phyloP scores from a whole-genome alignment of 2,888 invertebrate species.

The Drosophila helvetica region DNA sequence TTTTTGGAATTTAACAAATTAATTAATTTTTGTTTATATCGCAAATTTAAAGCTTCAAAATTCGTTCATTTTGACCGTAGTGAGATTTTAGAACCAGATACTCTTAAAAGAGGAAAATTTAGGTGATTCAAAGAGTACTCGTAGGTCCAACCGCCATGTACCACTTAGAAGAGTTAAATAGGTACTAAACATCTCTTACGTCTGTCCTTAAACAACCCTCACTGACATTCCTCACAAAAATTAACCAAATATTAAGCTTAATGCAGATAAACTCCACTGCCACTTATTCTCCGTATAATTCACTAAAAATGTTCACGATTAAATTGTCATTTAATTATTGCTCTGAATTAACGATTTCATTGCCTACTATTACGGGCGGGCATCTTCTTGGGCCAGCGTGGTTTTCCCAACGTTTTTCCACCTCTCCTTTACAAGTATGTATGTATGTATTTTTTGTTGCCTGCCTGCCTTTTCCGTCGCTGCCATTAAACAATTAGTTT shows the following conservation, averaged over 20 bases:
- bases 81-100: too few species aligned
- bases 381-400: conserved; percentile 1
- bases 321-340: conserved; percentile 34
- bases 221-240: background rate
- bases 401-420: conserved; percentile 9
- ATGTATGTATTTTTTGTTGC: conserved; percentile 13
- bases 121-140: too few species aligned
- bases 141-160: too few species aligned
- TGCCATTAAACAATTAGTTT: conserved; percentile 62
- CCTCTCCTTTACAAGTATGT: background rate
- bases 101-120: too few species aligned
- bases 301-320: conserved; percentile 22
- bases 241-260: conserved; percentile 11
- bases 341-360: conserved; percentile 22
- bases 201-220: background rate
- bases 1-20: too few species aligned
- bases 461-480: too few species aligned
- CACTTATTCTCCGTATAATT: conserved; percentile 21
- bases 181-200: too few species aligned
- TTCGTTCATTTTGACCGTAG: too few species aligned
- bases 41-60: too few species aligned
- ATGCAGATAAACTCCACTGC: background rate
- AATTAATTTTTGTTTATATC: too few species aligned
- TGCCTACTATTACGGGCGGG: conserved; percentile 24
- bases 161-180: too few species aligned